phyloP scores from a whole-genome alignment of 2,113 vertebrate genomes.

The Megaceryle torquata region DNA sequence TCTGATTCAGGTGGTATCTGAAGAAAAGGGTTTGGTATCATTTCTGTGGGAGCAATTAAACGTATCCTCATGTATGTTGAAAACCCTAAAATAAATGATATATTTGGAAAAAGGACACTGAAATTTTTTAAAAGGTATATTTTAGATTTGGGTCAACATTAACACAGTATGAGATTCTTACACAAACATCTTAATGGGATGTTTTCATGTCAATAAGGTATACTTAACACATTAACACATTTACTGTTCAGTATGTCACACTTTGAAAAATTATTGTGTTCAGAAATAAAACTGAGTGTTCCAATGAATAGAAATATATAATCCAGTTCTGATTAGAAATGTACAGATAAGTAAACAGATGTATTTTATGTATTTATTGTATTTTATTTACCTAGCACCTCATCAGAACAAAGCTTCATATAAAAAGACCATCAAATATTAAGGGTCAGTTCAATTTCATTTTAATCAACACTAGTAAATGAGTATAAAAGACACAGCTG shows the following conservation, averaged over 20 bases:
- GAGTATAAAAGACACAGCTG: neutral
- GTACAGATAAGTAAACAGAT: neutral
- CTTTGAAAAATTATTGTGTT: neutral
- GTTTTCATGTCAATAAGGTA: neutral
- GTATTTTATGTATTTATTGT: neutral
- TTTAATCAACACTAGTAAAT: neutral
- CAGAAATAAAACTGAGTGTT: neutral
- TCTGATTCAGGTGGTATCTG: neutral
- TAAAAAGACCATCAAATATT: neutral
- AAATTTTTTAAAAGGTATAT: neutral
- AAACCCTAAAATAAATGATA: neutral
- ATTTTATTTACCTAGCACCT: neutral
- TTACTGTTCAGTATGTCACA: neutral
- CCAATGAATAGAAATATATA: neutral
- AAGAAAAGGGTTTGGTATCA: neutral
- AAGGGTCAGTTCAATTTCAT: neutral
- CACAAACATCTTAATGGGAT: rapidly evolving
- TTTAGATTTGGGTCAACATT: neutral
- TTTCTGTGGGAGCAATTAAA: neutral
- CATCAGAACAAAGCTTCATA: neutral
- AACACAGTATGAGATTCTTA: neutral
- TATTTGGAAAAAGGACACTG: neutral
- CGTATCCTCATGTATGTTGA: neutral
- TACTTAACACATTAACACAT: neutral
- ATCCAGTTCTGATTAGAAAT: neutral